Percentiles rank a stretch among this genome's conserved stretches.
These are phyloP conservation scores for Myotis davidii DNA, from an alignment of 2,113 vertebrate species.

Conservation along the genomic window DNA sequence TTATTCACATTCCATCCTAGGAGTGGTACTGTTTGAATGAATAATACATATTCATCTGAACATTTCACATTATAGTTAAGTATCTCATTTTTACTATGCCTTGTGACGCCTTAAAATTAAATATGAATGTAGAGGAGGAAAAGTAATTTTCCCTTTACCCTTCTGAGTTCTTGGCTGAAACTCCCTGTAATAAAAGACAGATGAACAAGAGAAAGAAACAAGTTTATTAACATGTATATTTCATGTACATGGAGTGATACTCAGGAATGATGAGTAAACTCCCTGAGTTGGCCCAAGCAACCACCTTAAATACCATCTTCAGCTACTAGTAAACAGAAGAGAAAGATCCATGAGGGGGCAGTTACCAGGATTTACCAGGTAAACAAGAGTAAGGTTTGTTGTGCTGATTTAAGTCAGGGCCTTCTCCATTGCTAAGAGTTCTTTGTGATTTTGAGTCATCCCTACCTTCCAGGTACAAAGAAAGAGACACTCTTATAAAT, in stretches of 20 bases:
- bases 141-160: background rate
- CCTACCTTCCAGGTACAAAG: background rate
- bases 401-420: background rate
- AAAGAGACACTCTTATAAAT: background rate
- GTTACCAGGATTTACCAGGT: background rate
- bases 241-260: background rate
- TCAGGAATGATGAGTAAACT: background rate
- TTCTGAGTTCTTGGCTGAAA: background rate
- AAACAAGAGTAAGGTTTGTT: background rate
- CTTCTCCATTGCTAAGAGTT: background rate
- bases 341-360: background rate
- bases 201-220: background rate
- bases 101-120: background rate
- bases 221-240: background rate
- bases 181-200: background rate
- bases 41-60: background rate
- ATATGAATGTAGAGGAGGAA: background rate
- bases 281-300: background rate
- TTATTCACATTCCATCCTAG: background rate
- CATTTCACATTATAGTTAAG: conserved; percentile 22
- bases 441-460: background rate
- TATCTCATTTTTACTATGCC: conserved; percentile 17
- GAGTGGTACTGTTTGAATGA: background rate
- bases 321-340: background rate
- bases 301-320: background rate